These are phyloP conservation scores for Phoxinus phoxinus DNA, from an alignment of 2,113 vertebrate genomes.

Conservation along the genomic window DNA sequence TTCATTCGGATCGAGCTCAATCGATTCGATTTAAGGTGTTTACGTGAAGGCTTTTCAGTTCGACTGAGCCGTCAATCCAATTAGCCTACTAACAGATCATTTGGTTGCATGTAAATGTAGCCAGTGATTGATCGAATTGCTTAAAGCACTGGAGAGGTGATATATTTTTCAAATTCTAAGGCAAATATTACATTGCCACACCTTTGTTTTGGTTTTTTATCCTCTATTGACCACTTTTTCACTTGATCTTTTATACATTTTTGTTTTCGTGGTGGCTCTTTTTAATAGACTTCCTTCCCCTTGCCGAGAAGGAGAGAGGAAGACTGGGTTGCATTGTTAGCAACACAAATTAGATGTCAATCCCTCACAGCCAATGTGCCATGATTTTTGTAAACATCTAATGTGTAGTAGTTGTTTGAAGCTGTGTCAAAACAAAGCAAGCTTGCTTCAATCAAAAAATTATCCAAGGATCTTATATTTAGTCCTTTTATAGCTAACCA, in stretches of 20 bases:
- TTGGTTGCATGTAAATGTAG: too few species aligned
- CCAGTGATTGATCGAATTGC: background rate
- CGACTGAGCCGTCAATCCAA: too few species aligned
- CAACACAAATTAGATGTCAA: background rate
- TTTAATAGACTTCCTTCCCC: conserved; percentile 42
- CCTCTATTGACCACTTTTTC: conserved; percentile 18
- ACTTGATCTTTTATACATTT: conserved; percentile 1
- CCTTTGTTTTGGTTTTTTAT: conserved; percentile 1
- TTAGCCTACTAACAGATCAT: too few species aligned
- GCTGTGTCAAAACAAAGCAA: conserved; percentile 25
- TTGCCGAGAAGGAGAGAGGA: conserved; percentile 18
- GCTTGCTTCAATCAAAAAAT: background rate
- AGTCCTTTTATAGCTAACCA: conserved; percentile 27
- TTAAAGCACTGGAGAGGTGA: background rate
- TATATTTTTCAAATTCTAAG: background rate
- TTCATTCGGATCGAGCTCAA: too few species aligned
- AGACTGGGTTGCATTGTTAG: background rate
- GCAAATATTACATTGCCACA: background rate
- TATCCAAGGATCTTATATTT: conserved; percentile 18
- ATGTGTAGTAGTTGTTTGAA: conserved; percentile 18
- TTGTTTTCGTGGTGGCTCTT: background rate
- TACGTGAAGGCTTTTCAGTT: too few species aligned
- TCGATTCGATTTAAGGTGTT: too few species aligned
- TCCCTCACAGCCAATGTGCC: background rate
- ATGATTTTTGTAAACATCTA: background rate